These are phyloP conservation scores for Diaperis boleti DNA, from an alignment of 2,888 invertebrate species.

Conservation along the genomic window DNA sequence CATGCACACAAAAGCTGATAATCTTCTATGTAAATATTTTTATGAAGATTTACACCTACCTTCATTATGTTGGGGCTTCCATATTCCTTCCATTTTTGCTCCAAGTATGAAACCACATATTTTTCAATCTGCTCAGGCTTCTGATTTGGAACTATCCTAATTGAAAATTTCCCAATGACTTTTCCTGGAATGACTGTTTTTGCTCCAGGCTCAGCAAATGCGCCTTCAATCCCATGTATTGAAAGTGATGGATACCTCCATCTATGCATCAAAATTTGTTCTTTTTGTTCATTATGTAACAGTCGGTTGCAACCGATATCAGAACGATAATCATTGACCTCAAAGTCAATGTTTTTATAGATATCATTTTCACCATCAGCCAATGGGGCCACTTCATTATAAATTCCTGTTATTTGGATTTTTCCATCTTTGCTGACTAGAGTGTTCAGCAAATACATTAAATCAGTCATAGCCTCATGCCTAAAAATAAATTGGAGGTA, in stretches of 20 bases:
- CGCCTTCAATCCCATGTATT: slow-evolving; percentile 95
- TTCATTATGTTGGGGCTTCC: slow-evolving; percentile 90
- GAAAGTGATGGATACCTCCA: slow-evolving; percentile 96
- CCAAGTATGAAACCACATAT: slow-evolving; percentile 81
- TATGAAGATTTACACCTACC: too few species aligned
- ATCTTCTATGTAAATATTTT: too few species aligned
- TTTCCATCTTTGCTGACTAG: slow-evolving; percentile 89
- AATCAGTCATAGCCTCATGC: slow-evolving; percentile 91
- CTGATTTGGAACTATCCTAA: slow-evolving; percentile 96
- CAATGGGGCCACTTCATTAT: slow-evolving; percentile 83
- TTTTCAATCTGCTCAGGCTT: slow-evolving; percentile 85
- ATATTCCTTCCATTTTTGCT: slow-evolving; percentile 82
- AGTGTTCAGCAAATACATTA: slow-evolving; percentile 86
- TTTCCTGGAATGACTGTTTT: slow-evolving; percentile 96
- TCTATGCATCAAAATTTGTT: slow-evolving; percentile 89
- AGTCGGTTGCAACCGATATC: slow-evolving; percentile 79
- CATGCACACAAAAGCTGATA: too few species aligned
- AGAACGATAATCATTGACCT: slow-evolving; percentile 79
- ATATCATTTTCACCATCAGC: slow-evolving; percentile 77
- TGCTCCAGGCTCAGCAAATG: slow-evolving; percentile 91
- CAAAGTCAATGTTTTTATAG: slow-evolving; percentile 89
- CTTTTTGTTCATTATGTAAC: slow-evolving; percentile 84
- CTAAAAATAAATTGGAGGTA: too few species aligned
- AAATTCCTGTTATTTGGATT: slow-evolving; percentile 85
- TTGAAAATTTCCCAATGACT: slow-evolving; percentile 97